phyloP scores from a whole-genome alignment of 1,140 invertebrate genomes.

The Kradibia gibbosae region DNA sequence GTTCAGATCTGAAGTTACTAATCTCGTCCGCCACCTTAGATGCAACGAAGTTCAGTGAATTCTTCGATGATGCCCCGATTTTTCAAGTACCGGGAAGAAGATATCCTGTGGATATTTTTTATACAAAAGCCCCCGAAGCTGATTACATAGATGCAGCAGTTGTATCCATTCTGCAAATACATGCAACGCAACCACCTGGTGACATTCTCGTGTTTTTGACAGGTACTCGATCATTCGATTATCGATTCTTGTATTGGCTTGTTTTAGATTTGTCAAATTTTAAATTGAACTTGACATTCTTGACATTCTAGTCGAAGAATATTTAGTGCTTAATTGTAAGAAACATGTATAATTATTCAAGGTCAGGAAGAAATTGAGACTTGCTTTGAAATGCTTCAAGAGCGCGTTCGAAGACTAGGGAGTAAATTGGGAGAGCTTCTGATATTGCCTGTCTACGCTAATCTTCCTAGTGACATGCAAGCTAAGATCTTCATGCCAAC shows the following conservation, averaged over 20 bases:
- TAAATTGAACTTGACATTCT: no score
- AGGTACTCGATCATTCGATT: no score
- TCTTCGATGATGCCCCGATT: constrained; percentile 99
- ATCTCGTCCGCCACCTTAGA: constrained; percentile 99
- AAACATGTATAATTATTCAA: constrained; percentile 19
- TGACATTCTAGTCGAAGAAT: not conserved
- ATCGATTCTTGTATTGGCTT: no score
- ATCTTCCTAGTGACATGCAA: constrained; percentile 98
- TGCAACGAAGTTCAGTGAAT: constrained; percentile 97
- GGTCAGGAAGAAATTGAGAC: constrained; percentile 95
- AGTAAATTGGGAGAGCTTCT: constrained; percentile 94
- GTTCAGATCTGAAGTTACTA: constrained; percentile 94
- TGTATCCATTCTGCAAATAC: constrained; percentile 97
- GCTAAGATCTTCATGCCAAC: constrained; percentile 98
- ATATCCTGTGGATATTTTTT: constrained; percentile 96
- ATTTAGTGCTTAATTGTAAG: not conserved
- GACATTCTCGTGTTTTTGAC: constrained; percentile 98
- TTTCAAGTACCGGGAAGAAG: constrained; percentile 94
- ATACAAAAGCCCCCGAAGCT: constrained; percentile 98
- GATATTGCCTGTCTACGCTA: constrained; percentile 97
- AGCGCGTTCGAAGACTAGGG: constrained; percentile 91
- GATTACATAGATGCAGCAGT: constrained; percentile 99
- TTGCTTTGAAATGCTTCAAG: constrained; percentile 93
- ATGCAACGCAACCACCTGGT: constrained; percentile 94
- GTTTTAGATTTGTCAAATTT: no score